Conservation (phyloP, 2,888 invertebrate species). For the Agonopterix subpropinquella region DNA sequence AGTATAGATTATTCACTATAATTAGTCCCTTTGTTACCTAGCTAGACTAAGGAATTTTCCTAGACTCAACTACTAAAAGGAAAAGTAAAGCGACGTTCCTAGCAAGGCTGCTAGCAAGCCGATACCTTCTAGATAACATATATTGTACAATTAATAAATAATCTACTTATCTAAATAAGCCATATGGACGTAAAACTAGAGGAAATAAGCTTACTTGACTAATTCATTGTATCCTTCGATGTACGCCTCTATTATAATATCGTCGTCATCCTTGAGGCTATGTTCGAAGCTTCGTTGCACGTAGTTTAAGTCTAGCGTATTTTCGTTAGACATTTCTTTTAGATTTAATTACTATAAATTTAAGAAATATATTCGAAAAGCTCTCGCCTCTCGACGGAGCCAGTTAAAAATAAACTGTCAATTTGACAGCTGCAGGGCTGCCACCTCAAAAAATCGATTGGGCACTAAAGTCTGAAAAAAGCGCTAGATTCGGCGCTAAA, state of each 20-base stretch:
- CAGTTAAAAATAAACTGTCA: not conserved
- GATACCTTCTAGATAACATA: too few species aligned
- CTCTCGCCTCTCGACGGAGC: too few species aligned
- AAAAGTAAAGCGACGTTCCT: too few species aligned
- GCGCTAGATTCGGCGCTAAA: too few species aligned
- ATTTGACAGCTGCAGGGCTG: not conserved
- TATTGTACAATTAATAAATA: not conserved
- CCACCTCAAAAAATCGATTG: too few species aligned
- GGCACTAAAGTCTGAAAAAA: too few species aligned
- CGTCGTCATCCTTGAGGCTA: slow-evolving; percentile 81
- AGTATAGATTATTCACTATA: too few species aligned
- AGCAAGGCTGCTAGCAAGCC: too few species aligned
- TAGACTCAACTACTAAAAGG: too few species aligned
- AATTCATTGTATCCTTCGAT: slow-evolving; percentile 88
- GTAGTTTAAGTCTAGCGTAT: slow-evolving; percentile 53
- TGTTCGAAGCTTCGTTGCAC: slow-evolving; percentile 79
- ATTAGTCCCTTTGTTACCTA: too few species aligned
- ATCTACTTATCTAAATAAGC: slow-evolving; percentile 4
- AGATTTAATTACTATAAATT: not conserved
- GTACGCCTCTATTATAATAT: slow-evolving; percentile 83
- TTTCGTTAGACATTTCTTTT: slow-evolving; percentile 64
- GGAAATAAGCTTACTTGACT: slow-evolving; percentile 79
- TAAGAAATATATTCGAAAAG: not conserved
- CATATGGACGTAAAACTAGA: slow-evolving; percentile 30
- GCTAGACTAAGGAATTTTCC: too few species aligned